Evolutionary conservation across 2,888 invertebrate species (phyloP).

Genomic region (Disparrhopalites patrizii): DNA sequence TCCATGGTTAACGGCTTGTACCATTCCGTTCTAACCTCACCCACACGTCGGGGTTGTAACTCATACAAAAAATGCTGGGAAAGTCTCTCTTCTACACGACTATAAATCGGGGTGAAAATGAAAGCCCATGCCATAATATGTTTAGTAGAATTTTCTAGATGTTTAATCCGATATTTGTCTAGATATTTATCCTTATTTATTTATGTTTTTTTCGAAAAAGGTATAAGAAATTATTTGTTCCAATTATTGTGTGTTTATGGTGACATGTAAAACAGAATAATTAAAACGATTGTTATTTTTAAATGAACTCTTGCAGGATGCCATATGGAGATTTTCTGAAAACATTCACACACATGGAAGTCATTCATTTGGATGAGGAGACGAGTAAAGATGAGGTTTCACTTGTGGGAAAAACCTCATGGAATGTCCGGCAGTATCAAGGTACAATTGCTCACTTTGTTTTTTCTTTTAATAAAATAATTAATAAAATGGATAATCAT

Average conservation of each 20-base stretch:
- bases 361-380: conserved; percentile 80
- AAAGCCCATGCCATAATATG: too few relatives aligned
- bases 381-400: conserved; percentile 80
- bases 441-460: conserved; percentile 53
- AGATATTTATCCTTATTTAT: too few relatives aligned
- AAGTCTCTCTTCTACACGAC: too few relatives aligned
- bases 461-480: not conserved
- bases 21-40: not conserved
- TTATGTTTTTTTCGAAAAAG: too few relatives aligned
- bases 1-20: too few relatives aligned
- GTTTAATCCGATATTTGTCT: too few relatives aligned
- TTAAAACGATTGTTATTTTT: conserved; percentile 4
- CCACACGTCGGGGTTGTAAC: not conserved
- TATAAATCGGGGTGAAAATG: too few relatives aligned
- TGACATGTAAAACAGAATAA: too few relatives aligned
- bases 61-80: not conserved
- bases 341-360: conserved; percentile 75
- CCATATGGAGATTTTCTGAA: conserved; percentile 75
- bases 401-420: conserved; percentile 70
- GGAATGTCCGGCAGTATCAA: conserved; percentile 83
- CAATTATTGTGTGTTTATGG: too few relatives aligned
- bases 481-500: not conserved
- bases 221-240: too few relatives aligned
- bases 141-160: too few relatives aligned
- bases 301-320: conserved; percentile 65